These are phyloP conservation scores for Ophion obscuratus DNA, from an alignment of 2,888 invertebrate species.

Conservation along the genomic window DNA sequence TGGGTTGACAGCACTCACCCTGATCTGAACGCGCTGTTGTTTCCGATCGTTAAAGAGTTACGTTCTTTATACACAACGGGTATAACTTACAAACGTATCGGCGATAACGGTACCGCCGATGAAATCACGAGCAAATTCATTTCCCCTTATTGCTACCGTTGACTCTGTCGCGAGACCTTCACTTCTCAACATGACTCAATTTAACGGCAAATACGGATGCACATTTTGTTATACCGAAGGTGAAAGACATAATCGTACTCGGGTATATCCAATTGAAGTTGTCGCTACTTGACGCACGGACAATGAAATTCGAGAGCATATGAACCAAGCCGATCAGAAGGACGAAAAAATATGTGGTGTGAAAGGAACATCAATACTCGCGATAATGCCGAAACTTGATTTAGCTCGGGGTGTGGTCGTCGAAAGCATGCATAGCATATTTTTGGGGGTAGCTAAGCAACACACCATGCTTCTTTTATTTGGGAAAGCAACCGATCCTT, in stretches of 20 bases:
- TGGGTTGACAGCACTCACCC: conserved; percentile 50
- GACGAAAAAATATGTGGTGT: conserved; percentile 24
- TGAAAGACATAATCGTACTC: conserved; percentile 8
- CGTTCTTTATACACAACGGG: conserved; percentile 14
- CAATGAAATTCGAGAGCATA: conserved; percentile 41
- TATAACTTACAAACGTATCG: conserved; percentile 28
- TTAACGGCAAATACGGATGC: conserved; percentile 64
- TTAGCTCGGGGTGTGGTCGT: conserved; percentile 19
- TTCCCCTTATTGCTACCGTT: conserved; percentile 50
- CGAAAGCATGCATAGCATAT: conserved; percentile 43
- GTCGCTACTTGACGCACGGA: conserved; percentile 21
- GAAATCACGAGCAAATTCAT: conserved; percentile 50
- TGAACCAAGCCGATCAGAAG: conserved; percentile 36
- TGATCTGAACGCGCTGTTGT: conserved; percentile 21
- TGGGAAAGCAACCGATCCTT: conserved; percentile 29
- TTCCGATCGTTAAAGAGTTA: conserved; percentile 32
- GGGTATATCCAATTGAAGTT: conserved; percentile 24
- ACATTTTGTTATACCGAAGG: conserved; percentile 66
- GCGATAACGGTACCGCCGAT: conserved; percentile 1
- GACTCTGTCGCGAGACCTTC: conserved; percentile 64
- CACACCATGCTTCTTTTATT: conserved; percentile 29
- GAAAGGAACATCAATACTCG: conserved; percentile 20
- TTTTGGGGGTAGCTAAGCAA: conserved; percentile 36
- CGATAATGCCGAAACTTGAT: conserved; percentile 27
- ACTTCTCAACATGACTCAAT: conserved; percentile 59